These are phyloP conservation scores for Labeo calbasu DNA, from an alignment of 2,797 vertebrate species.

Conservation along the genomic window DNA sequence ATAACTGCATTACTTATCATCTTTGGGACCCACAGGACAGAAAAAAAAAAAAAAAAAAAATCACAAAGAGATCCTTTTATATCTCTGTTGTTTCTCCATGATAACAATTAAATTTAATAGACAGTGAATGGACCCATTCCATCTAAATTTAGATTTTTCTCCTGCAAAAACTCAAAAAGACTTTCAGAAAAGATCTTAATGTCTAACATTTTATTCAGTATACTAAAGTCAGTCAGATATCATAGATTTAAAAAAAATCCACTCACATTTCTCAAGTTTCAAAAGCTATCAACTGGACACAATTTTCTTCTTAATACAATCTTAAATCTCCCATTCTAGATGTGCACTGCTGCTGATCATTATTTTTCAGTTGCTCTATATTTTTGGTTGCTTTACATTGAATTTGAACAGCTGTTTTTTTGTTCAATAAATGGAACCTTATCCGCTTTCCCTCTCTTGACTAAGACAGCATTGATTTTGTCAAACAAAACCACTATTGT, in stretches of 20 bases:
- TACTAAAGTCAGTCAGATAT: background rate
- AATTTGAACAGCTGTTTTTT: conserved; percentile 48
- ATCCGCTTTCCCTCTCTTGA: conserved; percentile 43
- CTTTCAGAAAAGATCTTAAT: background rate
- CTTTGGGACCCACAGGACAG: background rate
- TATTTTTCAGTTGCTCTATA: background rate
- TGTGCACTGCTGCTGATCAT: background rate
- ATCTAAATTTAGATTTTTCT: background rate
- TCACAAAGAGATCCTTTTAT: background rate
- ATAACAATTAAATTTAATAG: background rate
- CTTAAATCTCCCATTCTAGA: background rate
- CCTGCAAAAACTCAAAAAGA: background rate
- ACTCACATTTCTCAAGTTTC: background rate
- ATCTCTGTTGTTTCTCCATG: background rate
- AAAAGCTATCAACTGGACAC: background rate
- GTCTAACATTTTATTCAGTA: background rate
- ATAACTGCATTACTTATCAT: background rate
- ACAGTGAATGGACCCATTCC: background rate
- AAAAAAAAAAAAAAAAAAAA: background rate
- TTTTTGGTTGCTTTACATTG: conserved; percentile 24
- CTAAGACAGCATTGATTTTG: conserved; percentile 60
- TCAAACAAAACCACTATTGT: conserved; percentile 70
- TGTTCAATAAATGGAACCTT: conserved; percentile 41
- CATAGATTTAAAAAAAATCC: background rate
- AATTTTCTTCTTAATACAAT: background rate